Base-by-base conservation (phyloP, 2,888 invertebrate species). In the Eumacrocentrus americanus region DNA sequence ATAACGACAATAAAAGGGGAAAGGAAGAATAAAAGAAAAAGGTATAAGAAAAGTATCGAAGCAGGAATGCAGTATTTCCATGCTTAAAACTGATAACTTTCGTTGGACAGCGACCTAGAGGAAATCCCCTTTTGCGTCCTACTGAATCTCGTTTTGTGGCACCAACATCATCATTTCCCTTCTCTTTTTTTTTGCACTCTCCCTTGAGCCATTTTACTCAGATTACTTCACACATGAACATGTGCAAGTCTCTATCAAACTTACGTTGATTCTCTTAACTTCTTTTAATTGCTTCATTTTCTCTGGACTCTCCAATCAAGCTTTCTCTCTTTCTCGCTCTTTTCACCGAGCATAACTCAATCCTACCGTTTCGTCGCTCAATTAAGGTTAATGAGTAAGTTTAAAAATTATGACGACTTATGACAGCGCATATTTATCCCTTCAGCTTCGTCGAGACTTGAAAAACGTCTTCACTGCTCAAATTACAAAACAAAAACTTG, bases 101-200 rank as follows among this genome's bases (percentile, higher is more conserved):
- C 70, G 72, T 75, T 76, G 75, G 76, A 67, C 73, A 76, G 72
- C 76, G 75, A 76, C 75, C 75, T 75, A 76, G 75, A 76, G 76
- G 75, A 73, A 68, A 73, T 71, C 71, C 53, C 53, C 70, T 72
- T 74, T 73, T 68, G 73, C 73, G 60, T 54, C 42, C 42, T 37
- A 35, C 22, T 44, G 47, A 42, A 44, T 42, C 62, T 57, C 46
- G 44, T 57, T 63, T 53, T 29, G 11, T 29, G 16, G n/a, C 23
- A 51, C 50, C 44, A 52, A 53, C 23, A 20, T 23, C 42, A 40
- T 47, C 16, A 18, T 47, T 62, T 60, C 51, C 57, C 59, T 48
- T 52, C 47, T 55, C 47, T 55, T 47, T 25, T 12, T 20, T 12
- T 20, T 22, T 42, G 54, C 59, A n/a, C 29, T 48, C 25, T 34